Evolutionary conservation across 2,113 vertebrate genomes (phyloP), one percentile per base, ranked within the genome.

Genomic region (Ceyx margarethae): DNA sequence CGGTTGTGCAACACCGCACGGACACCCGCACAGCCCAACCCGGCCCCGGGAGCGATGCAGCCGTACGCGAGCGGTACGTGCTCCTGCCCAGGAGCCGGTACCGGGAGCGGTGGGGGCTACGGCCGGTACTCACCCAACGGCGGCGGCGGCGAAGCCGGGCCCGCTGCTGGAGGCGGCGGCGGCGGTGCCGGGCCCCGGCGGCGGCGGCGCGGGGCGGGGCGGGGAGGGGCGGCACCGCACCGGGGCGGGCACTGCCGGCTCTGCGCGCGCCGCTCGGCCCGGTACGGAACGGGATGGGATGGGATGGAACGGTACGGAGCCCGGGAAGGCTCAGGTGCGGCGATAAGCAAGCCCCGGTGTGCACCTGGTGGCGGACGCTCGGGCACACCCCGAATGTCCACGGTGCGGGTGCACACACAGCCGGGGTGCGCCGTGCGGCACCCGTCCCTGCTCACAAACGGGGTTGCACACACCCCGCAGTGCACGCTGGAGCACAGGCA

Each of bases 161-260:
- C 51, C n/a, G 43, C 66, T 31, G 76, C 43, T 78, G 57, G 85
- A 82, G 28, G 62, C 28, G 91, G 94, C 81, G 87, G 42, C 73
- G 35, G 67, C 46, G 46, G 46, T 35, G 85, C 89, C 76, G 87
- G 94, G 91, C 90, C 87, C 64, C 62, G 28, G 62, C 28, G 91
- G 94, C 81, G 87, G 42, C 73, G 35, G 67, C 46, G 46, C 76
- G 87, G 94, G 91, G 65, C 78, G 48, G n/a, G n/a, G 51, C 35
- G 35, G 68, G 64, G 64, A 51, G 48, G 40, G n/a, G 60, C 28
- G 29, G 84, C 48, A 78, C 84, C 79, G 57, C 84, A 10, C 9
- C 37, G 37, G 37, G 37, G 37, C 37, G 37, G 29, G 84, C 48
- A 78, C 84, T 87, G 57, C 84, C 84, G 66, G 50, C 66, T 87